phyloP scores from a whole-genome alignment of 2,888 invertebrate genomes.

The Gonocerus acuteangulatus region DNA sequence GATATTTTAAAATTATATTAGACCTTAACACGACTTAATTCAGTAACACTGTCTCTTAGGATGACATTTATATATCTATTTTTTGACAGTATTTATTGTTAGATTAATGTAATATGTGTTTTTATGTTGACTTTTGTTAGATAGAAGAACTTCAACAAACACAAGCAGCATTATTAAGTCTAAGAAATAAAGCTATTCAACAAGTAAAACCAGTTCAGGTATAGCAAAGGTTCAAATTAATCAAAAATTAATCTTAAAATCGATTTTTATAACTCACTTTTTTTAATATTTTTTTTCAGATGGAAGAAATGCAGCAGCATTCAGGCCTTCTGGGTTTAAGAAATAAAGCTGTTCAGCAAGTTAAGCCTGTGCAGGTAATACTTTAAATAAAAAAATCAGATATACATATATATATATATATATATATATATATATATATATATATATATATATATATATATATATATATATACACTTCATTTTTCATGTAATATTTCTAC shows the following conservation, averaged over 20 bases:
- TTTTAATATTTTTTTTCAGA: constrained; percentile 27
- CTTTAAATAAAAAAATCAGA: too few species aligned
- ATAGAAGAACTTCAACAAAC: constrained; percentile 54
- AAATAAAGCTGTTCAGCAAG: constrained; percentile 34
- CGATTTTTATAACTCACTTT: constrained; percentile 32
- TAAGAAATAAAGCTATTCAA: constrained; percentile 44
- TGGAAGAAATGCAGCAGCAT: constrained; percentile 33
- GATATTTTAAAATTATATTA: too few species aligned
- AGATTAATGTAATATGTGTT: too few species aligned
- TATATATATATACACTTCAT: background rate
- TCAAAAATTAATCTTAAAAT: constrained; percentile 42
- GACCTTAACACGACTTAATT: too few species aligned
- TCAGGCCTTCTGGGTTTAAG: constrained; percentile 25
- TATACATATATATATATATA: background rate
- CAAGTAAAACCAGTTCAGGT: constrained; percentile 44
- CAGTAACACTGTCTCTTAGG: too few species aligned
- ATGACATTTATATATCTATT: too few species aligned
- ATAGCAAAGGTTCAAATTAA: constrained; percentile 42
- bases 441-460: background rate
- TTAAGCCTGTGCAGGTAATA: constrained; percentile 34
- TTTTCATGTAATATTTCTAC: background rate
- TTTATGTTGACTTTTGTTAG: too few species aligned
- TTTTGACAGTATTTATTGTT: too few species aligned
- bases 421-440: background rate
- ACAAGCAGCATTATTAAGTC: constrained; percentile 45